Conservation (phyloP, 2,113 vertebrate species). For the Taxidea taxus region DNA sequence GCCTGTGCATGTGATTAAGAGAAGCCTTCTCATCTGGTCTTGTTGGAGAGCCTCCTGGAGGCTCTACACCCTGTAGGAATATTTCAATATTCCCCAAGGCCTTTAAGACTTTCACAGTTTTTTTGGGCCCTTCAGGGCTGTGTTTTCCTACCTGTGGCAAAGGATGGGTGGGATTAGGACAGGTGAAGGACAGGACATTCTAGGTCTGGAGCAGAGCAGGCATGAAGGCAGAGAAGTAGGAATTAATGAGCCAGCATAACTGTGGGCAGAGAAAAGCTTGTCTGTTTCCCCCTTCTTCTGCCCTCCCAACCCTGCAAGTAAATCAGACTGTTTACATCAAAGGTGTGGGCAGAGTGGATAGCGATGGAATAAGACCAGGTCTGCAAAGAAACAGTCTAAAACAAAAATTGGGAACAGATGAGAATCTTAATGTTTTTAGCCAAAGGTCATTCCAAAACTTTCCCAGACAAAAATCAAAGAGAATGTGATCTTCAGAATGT, state of each 20-base stretch:
- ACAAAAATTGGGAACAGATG: not conserved
- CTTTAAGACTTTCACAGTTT: not conserved
- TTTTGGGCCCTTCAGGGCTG: not conserved
- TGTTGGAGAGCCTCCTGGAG: not conserved
- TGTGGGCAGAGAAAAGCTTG: not conserved
- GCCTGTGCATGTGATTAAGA: not conserved
- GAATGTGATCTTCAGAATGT: not conserved
- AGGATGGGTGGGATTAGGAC: not conserved
- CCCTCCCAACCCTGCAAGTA: not conserved
- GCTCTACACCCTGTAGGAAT: not conserved
- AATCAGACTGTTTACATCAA: not conserved
- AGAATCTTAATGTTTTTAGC: not conserved
- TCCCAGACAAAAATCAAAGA: constrained; percentile 32
- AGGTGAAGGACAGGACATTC: not conserved
- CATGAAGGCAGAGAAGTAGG: not conserved
- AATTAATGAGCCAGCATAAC: not conserved
- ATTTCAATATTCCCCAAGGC: not conserved
- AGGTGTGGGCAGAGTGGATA: not conserved
- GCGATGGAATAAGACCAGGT: not conserved
- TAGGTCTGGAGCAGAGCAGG: not conserved
- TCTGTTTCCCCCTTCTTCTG: not conserved
- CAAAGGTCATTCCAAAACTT: constrained; percentile 29
- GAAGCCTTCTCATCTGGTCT: not conserved
- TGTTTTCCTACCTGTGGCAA: not conserved
- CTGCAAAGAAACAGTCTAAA: constrained; percentile 17